A percentile compares a stretch with the other conserved stretches of the same genome.
Evolutionary conservation across 1,140 invertebrate genomes (phyloP).

Genomic region (Chironomus tepperi): DNA sequence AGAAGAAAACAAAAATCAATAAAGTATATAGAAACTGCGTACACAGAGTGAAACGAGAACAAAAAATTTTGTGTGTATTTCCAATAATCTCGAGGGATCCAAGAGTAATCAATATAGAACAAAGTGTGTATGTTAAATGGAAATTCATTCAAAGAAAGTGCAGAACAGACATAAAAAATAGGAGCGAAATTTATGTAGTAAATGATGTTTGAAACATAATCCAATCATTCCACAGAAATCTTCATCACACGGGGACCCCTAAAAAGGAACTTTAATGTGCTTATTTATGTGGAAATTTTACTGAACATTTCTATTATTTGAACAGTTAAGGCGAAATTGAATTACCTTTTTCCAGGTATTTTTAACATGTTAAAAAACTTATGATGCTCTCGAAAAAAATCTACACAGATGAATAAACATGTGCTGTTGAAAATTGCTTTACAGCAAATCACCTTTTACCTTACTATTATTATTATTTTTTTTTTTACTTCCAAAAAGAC

Average conservation of each 20-base stretch:
- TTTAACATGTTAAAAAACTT: too few relatives aligned
- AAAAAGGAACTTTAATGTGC: neutral
- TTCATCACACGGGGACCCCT: neutral
- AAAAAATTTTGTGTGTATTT: too few relatives aligned
- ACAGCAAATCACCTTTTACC: too few relatives aligned
- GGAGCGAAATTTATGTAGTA: neutral
- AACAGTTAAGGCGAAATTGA: neutral
- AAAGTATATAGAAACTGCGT: neutral
- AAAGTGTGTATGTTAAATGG: slow-evolving; percentile 2
- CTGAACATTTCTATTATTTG: slow-evolving; percentile 1
- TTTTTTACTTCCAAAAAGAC: too few relatives aligned
- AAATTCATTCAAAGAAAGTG: neutral
- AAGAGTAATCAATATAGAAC: neutral
- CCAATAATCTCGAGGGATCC: neutral
- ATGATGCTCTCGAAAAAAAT: too few relatives aligned
- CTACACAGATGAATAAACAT: too few relatives aligned
- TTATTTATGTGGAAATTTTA: slow-evolving; percentile 22
- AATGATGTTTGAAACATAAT: slow-evolving; percentile 21
- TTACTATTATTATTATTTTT: too few relatives aligned
- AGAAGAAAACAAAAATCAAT: slow-evolving; percentile 16
- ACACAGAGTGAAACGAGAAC: neutral
- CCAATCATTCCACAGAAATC: slow-evolving; percentile 4
- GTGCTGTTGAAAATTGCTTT: too few relatives aligned
- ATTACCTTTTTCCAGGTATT: neutral
- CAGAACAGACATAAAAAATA: neutral